Evolutionary conservation across 2,797 vertebrate species (phyloP).

Genomic region (Mallotus villosus): DNA sequence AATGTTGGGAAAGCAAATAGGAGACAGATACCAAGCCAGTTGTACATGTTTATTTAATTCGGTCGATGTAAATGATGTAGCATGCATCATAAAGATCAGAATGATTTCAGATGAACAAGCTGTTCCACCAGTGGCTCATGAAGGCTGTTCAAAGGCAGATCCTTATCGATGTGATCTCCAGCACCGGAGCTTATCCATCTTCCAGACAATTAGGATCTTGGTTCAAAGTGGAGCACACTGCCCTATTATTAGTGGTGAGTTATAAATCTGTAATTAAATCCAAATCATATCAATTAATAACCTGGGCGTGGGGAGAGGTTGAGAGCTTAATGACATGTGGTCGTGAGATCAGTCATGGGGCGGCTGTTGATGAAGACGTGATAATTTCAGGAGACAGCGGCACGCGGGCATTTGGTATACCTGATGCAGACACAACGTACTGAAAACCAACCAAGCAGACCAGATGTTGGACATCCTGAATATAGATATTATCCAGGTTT

Average conservation of each 20-base stretch:
- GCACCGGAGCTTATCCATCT: constrained; percentile 56
- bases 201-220: constrained; percentile 55
- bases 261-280: constrained; percentile 70
- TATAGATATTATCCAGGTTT: constrained; percentile 81
- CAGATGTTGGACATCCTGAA: constrained; percentile 91
- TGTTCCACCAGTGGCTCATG: constrained; percentile 32
- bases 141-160: constrained; percentile 51
- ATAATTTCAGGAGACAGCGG: constrained; percentile 68
- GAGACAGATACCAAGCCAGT: too few relatives aligned
- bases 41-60: too few relatives aligned
- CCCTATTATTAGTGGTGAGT: constrained; percentile 72
- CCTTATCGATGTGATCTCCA: constrained; percentile 49
- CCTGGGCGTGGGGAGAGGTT: constrained; percentile 52
- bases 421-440: constrained; percentile 67
- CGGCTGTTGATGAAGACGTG: constrained; percentile 81
- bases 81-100: constrained; percentile 1
- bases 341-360: constrained; percentile 59
- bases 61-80: too few relatives aligned
- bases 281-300: constrained; percentile 73
- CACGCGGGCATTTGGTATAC: constrained; percentile 65
- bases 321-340: constrained; percentile 64
- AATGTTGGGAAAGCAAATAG: too few relatives aligned
- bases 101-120: constrained; percentile 40
- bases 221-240: constrained; percentile 65
- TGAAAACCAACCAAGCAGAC: constrained; percentile 70